phyloP scores from a whole-genome alignment of 2,797 vertebrate species.

The Antennarius maculatus region DNA sequence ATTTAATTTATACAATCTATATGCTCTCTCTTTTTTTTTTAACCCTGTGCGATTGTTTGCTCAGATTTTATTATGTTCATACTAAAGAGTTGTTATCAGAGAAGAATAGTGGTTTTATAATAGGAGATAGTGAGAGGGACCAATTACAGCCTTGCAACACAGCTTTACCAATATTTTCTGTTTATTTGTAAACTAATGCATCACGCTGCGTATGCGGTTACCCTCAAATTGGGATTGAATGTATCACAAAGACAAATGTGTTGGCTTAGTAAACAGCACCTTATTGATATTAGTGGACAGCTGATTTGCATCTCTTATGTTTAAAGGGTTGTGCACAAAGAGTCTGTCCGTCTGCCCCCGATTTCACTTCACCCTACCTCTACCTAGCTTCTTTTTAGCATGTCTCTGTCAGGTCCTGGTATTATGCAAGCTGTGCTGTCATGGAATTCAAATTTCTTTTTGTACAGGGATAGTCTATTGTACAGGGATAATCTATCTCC shows the following conservation, averaged over 20 bases:
- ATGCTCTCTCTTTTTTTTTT: slow-evolving; percentile 31
- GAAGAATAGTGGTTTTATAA: slow-evolving; percentile 45
- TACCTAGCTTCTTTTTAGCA: slow-evolving; percentile 42
- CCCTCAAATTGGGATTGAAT: slow-evolving; percentile 69
- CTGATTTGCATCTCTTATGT: slow-evolving; percentile 75
- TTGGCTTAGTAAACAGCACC: slow-evolving; percentile 45
- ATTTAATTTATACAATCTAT: slow-evolving; percentile 18
- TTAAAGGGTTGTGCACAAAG: slow-evolving; percentile 60
- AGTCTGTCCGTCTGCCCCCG: slow-evolving; percentile 34
- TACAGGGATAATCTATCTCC: not conserved
- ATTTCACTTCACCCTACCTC: slow-evolving; percentile 35
- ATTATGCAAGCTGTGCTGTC: slow-evolving; percentile 33
- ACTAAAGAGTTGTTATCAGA: too few relatives aligned
- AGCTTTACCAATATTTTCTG: slow-evolving; percentile 68
- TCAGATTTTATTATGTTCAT: not conserved
- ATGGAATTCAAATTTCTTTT: slow-evolving; percentile 14
- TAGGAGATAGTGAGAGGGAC: slow-evolving; percentile 37
- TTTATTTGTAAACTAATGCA: slow-evolving; percentile 81
- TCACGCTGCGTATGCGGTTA: slow-evolving; percentile 70
- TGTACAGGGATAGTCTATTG: slow-evolving; percentile 10
- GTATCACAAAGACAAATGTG: slow-evolving; percentile 53
- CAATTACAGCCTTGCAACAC: slow-evolving; percentile 75
- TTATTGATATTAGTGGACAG: slow-evolving; percentile 73
- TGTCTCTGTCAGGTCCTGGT: slow-evolving; percentile 27
- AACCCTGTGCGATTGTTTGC: slow-evolving; percentile 24